A percentile compares a stretch with the other conserved stretches of the same genome.
Evolutionary conservation across 2,113 vertebrate genomes (phyloP).

Genomic region (Barbus barbus): DNA sequence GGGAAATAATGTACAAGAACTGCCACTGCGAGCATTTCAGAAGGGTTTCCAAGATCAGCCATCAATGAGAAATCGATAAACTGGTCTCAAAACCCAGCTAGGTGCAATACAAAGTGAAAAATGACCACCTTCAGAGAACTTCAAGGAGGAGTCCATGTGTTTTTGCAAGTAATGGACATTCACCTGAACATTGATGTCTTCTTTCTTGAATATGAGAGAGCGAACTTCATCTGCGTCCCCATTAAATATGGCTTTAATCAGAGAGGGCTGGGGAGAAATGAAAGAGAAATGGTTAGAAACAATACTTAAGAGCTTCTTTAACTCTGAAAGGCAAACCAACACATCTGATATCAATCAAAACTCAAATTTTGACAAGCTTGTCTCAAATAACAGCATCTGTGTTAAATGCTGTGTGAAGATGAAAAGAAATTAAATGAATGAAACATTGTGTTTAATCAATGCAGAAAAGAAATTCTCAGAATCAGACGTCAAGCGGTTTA

Average conservation of each 20-base stretch:
- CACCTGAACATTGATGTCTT: constrained; percentile 99
- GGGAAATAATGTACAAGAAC: background rate
- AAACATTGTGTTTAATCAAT: background rate
- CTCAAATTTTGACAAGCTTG: background rate
- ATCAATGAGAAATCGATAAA: constrained; percentile 17
- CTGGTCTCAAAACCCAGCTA: background rate
- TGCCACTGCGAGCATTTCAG: background rate
- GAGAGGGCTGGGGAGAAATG: constrained; percentile 80
- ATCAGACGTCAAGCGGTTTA: background rate
- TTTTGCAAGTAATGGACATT: constrained; percentile 47
- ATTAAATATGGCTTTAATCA: constrained; percentile 99
- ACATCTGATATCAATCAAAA: background rate
- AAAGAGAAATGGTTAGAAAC: constrained; percentile 52
- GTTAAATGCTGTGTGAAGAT: background rate
- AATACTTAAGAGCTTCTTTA: background rate
- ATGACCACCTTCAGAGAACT: background rate
- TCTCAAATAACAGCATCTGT: background rate
- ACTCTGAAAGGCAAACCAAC: background rate
- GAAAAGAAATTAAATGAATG: background rate
- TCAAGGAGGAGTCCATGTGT: background rate
- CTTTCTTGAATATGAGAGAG: constrained; percentile 98
- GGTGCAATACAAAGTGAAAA: background rate
- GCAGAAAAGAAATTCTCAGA: constrained; percentile 4
- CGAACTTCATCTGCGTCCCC: constrained; percentile 98
- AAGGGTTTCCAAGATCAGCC: background rate